Base-by-base conservation (phyloP, 2,888 invertebrate genomes). In the Coleophora deauratella region DNA sequence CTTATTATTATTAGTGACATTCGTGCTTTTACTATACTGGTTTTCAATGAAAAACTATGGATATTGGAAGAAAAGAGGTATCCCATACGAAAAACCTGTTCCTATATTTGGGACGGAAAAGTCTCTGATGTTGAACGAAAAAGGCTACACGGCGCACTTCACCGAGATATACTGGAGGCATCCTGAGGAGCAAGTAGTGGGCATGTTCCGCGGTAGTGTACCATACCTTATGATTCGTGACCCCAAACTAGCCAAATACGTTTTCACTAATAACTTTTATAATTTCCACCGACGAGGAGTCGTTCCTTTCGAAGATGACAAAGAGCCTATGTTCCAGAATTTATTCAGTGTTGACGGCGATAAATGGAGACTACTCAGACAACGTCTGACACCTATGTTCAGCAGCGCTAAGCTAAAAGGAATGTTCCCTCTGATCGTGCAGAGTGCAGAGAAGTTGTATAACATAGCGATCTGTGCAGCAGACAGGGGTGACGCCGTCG, bases 381-480 rank as follows among this genome's bases (percentile, higher is more conserved):
- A 78, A 42, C 64, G 72, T 7, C 38, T 80, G n/a, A 77, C 80
- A 10, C 60, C 77, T 0, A 68, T 77, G 0, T 80, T 80, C 41
- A 79, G 79, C 1, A 70, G 66, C 0, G 68, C 72, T 2, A 78
- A 79, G 42, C 47, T 81, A 27, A 74, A 69, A 41, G 65, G 55
- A 3, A 81, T 80, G 81, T 81, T 76, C 37, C 81, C 80, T 1
- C 51, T 81, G 14, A 59, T 81, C 2, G 59, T 73, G 14, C 57
- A 67, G 10, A 71, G 78, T 38, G 68, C 81, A 0, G 66, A 72
- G 37, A 77, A 72, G 44, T 45, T 78, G 27, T 58, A 69, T 12
- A 35, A 15, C 0, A 46, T 63, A 0, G 53, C 46, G 0, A 46
- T 52, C 2, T 38, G 47, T 9, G 50, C 52, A 9, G 48, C 50